phyloP scores from a whole-genome alignment of 1,140 invertebrate genomes.

The Archegozetes longisetosus region DNA sequence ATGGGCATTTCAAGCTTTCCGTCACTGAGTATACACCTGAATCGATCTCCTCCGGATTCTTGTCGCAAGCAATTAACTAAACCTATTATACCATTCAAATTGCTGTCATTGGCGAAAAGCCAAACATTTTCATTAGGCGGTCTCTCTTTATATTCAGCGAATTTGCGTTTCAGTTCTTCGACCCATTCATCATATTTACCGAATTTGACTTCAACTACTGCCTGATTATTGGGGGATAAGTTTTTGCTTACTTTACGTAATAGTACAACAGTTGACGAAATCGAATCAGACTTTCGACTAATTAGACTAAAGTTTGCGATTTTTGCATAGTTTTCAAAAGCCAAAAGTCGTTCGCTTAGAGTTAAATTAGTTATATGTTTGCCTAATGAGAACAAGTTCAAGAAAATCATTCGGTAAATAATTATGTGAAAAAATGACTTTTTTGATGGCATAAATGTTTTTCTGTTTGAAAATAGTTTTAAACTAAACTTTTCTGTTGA shows the following conservation, averaged over 20 bases:
- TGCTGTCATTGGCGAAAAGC: constrained; percentile 26
- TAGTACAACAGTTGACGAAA: constrained; percentile 2
- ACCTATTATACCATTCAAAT: constrained; percentile 55
- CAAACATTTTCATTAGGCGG: constrained; percentile 19
- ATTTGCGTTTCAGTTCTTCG: constrained; percentile 17
- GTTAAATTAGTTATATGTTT: too few species aligned
- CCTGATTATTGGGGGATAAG: constrained; percentile 26
- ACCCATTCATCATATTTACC: constrained; percentile 18
- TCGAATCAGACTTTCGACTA: constrained; percentile 8
- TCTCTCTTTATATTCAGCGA: constrained; percentile 15
- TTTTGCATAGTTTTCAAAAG: constrained; percentile 6
- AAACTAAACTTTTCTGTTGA: not conserved
- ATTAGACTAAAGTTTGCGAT: constrained; percentile 1
- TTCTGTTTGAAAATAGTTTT: not conserved
- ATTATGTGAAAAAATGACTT: not conserved
- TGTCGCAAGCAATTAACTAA: constrained; percentile 69
- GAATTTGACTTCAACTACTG: constrained; percentile 21
- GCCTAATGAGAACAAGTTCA: too few species aligned
- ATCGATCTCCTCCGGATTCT: constrained; percentile 57
- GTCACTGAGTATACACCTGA: constrained; percentile 35
- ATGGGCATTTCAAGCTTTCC: not conserved
- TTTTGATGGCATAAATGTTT: not conserved
- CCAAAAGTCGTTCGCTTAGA: not conserved
- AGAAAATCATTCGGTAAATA: not conserved
- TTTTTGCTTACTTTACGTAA: constrained; percentile 4